Evolutionary conservation across 2,113 vertebrate genomes (phyloP).

Genomic region (Hepsetus odoe): DNA sequence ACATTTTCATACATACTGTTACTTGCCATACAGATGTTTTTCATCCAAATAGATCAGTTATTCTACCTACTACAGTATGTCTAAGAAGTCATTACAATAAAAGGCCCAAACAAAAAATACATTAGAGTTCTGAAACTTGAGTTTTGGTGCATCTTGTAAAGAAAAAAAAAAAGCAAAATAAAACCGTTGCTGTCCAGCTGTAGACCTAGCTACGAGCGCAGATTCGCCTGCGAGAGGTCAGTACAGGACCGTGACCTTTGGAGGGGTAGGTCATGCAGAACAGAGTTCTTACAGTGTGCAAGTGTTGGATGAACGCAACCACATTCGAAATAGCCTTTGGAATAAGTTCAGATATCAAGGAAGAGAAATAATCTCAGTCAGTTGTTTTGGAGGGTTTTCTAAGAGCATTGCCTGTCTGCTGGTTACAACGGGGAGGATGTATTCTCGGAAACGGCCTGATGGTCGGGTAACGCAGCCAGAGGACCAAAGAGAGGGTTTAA

Average conservation of each 20-base stretch:
- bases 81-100: constrained; percentile 51
- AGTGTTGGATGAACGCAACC: constrained; percentile 13
- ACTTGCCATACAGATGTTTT: constrained; percentile 55
- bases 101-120: constrained; percentile 48
- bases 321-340: constrained; percentile 38
- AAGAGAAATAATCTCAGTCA: constrained; percentile 30
- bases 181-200: constrained; percentile 51
- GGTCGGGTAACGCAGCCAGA: not conserved
- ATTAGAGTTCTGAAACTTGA: constrained; percentile 56
- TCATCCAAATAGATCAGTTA: constrained; percentile 49
- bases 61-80: constrained; percentile 55
- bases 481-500: not conserved
- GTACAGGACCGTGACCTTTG: constrained; percentile 50
- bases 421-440: not conserved
- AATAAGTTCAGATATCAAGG: constrained; percentile 21
- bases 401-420: constrained; percentile 40
- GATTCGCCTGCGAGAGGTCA: constrained; percentile 54
- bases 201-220: constrained; percentile 48
- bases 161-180: constrained; percentile 25
- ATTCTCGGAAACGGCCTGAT: not conserved
- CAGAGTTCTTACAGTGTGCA: constrained; percentile 14
- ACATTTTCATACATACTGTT: constrained; percentile 64
- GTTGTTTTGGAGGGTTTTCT: constrained; percentile 36
- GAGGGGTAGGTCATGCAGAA: constrained; percentile 37
- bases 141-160: constrained; percentile 48